Percentiles rank a stretch among this genome's conserved stretches.
Evolutionary conservation across 2,113 vertebrate genomes (phyloP).

Genomic region (Halichoeres trimaculatus): DNA sequence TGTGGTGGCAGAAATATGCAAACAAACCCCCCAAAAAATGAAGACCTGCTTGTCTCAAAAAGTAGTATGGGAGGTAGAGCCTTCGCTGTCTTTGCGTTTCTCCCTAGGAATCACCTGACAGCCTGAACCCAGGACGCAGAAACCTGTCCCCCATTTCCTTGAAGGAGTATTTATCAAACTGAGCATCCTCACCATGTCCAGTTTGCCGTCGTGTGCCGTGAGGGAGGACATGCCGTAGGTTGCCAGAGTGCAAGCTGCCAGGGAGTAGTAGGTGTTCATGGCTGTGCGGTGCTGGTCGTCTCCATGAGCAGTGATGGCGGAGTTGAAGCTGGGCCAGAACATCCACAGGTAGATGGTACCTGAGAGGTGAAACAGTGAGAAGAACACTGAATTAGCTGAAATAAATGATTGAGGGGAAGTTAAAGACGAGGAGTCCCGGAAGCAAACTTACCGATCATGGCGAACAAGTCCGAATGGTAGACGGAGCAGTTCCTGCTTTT

Average conservation of each 20-base stretch:
- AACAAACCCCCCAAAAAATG: too few species aligned
- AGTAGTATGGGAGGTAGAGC: too few species aligned
- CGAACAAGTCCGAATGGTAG: conserved; percentile 88
- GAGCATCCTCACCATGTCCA: conserved; percentile 85
- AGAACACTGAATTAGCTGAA: neutral
- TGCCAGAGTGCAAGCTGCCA: conserved; percentile 87
- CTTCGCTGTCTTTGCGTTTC: too few species aligned
- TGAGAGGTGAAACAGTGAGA: conserved; percentile 46
- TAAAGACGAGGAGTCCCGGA: too few species aligned
- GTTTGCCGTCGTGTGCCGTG: conserved; percentile 80
- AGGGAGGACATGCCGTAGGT: conserved; percentile 85
- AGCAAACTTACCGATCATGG: conserved; percentile 90
- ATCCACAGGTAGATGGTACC: conserved; percentile 95
- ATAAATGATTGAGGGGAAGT: too few species aligned
- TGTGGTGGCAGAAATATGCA: too few species aligned
- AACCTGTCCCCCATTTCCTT: too few species aligned
- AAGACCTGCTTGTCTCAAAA: too few species aligned
- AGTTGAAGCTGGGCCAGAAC: conserved; percentile 97
- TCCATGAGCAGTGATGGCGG: conserved; percentile 75
- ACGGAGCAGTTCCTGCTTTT: conserved; percentile 78
- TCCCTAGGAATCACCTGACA: too few species aligned
- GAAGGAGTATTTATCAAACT: too few species aligned
- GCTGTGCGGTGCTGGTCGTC: conserved; percentile 87
- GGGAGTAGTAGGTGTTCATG: conserved; percentile 92
- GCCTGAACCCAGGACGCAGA: too few species aligned